phyloP scores from a whole-genome alignment of 1,140 invertebrate genomes.

The Orius insidiosus region DNA sequence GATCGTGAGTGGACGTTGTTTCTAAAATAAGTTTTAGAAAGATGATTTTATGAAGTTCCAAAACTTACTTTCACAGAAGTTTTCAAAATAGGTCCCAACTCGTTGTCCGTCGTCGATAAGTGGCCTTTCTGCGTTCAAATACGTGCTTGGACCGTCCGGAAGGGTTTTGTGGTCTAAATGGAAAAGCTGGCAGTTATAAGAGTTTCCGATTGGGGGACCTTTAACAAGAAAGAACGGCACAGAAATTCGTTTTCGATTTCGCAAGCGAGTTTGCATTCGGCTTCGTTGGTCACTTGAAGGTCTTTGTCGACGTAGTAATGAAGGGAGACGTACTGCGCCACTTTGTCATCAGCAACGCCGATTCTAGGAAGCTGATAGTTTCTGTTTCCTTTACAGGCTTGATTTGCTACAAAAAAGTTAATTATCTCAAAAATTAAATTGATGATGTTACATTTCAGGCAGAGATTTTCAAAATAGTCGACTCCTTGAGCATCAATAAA shows the following conservation, averaged over 20 bases:
- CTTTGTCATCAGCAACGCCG: slow-evolving; percentile 74
- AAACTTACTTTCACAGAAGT: slow-evolving; percentile 60
- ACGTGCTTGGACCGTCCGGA: slow-evolving; percentile 78
- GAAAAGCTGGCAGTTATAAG: slow-evolving; percentile 81
- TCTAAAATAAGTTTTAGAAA: slow-evolving; percentile 14
- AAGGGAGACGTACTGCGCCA: slow-evolving; percentile 75
- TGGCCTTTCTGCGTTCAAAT: slow-evolving; percentile 69
- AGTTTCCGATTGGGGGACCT: slow-evolving; percentile 48
- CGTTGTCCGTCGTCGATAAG: slow-evolving; percentile 79
- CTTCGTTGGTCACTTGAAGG: slow-evolving; percentile 64
- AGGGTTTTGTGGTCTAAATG: slow-evolving; percentile 83
- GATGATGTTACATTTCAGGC: slow-evolving; percentile 66
- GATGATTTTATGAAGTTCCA: neutral
- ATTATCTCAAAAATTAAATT: too few species aligned
- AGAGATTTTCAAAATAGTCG: slow-evolving; percentile 92
- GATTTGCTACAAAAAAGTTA: too few species aligned
- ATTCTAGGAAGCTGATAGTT: slow-evolving; percentile 62
- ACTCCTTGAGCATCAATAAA: slow-evolving; percentile 77
- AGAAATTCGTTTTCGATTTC: slow-evolving; percentile 86
- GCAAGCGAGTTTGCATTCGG: slow-evolving; percentile 71
- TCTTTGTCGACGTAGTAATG: slow-evolving; percentile 91
- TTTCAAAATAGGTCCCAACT: slow-evolving; percentile 77
- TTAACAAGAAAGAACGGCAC: slow-evolving; percentile 78
- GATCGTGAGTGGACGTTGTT: slow-evolving; percentile 21
- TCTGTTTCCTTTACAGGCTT: slow-evolving; percentile 64